Conservation (phyloP, 2,113 vertebrate genomes). For the Dromas ardeola region DNA sequence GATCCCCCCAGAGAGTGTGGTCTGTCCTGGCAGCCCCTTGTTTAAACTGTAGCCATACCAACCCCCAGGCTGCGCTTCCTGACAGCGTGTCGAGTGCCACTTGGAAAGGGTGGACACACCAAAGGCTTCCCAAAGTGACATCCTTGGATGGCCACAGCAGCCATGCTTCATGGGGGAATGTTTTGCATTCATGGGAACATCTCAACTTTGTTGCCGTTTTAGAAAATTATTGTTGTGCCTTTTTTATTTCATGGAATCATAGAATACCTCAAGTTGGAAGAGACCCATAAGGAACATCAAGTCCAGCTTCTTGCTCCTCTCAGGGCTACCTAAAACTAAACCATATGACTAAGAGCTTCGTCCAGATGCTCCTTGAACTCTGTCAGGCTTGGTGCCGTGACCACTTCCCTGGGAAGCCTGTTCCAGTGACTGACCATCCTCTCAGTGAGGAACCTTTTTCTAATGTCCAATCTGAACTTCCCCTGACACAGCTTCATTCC, state of each 20-base stretch:
- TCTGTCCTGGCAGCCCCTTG: not conserved
- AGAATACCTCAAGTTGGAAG: not conserved
- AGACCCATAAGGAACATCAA: not conserved
- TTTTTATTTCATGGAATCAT: not conserved
- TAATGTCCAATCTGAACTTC: not conserved
- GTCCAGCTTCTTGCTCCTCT: not conserved
- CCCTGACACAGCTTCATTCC: not conserved
- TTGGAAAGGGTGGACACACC: not conserved
- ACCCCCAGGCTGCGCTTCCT: fast-evolving
- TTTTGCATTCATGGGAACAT: not conserved
- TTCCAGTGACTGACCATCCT: not conserved
- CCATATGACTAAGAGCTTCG: not conserved
- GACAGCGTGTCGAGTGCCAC: not conserved
- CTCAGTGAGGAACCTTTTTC: not conserved
- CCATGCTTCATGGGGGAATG: not conserved
- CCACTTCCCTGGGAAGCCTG: not conserved
- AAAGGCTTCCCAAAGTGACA: not conserved
- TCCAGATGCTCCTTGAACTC: not conserved
- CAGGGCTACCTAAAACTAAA: not conserved
- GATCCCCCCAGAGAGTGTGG: not conserved
- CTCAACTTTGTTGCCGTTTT: not conserved
- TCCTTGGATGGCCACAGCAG: not conserved
- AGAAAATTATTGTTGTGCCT: not conserved
- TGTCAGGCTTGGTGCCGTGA: not conserved
- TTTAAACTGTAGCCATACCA: not conserved